phyloP scores from a whole-genome alignment of 2,113 vertebrate species.

The Nibea albiflora region DNA sequence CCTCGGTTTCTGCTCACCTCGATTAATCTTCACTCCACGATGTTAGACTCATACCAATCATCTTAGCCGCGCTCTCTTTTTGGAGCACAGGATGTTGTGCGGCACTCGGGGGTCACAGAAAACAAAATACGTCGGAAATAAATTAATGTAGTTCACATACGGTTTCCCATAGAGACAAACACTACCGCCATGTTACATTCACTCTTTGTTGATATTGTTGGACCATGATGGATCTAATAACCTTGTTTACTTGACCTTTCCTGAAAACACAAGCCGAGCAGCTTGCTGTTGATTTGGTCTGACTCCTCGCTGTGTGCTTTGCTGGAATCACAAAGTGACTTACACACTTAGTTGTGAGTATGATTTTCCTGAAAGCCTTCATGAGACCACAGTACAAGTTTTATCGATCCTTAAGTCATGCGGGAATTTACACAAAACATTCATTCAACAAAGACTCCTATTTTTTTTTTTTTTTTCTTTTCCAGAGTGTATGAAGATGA shows the following conservation, averaged over 20 bases:
- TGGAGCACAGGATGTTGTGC: neutral
- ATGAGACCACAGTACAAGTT: neutral
- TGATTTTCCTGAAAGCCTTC: conserved; percentile 5
- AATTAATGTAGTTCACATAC: neutral
- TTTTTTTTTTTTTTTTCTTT: neutral
- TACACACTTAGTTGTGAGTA: neutral
- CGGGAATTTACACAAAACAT: conserved; percentile 26
- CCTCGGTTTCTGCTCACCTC: neutral
- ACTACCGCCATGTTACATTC: neutral
- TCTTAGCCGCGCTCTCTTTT: neutral
- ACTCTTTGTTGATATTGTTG: conserved; percentile 2
- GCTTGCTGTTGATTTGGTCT: conserved; percentile 19
- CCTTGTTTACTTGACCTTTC: conserved; percentile 25
- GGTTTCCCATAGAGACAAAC: neutral
- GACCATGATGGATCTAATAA: neutral
- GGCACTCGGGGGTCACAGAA: neutral
- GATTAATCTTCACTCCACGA: neutral
- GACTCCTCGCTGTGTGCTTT: neutral
- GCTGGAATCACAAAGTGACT: neutral
- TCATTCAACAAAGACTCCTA: conserved; percentile 11
- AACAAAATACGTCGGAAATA: neutral
- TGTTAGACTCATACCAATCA: neutral
- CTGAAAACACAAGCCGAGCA: neutral
- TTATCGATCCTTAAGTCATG: conserved; percentile 27
- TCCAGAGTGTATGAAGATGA: neutral